A percentile compares a stretch with the other conserved stretches of the same genome.
Evolutionary conservation across 2,888 invertebrate genomes (phyloP).

Genomic region (Drosophila melanosoma): DNA sequence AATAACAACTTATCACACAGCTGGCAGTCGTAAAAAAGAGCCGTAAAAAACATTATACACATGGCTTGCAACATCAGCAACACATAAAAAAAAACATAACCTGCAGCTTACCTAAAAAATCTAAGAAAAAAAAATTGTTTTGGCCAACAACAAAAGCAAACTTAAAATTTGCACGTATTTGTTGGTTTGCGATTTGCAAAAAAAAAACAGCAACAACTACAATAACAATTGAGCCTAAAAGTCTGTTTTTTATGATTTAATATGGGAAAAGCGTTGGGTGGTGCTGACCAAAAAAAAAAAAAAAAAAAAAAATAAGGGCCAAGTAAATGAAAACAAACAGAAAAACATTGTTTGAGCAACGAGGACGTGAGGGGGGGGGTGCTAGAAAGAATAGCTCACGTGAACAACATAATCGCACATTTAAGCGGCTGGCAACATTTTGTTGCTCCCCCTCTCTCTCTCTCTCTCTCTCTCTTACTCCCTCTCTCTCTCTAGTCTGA

Average conservation of each 20-base stretch:
- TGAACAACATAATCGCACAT: conserved; percentile 65
- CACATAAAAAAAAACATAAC: conserved; percentile 35
- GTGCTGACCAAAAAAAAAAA: conserved; percentile 51
- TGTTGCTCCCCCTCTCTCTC: neutral
- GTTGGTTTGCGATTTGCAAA: conserved; percentile 29
- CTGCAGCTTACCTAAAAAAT: conserved; percentile 41
- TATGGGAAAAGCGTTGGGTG: conserved; percentile 70
- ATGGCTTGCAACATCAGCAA: conserved; percentile 65
- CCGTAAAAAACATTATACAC: conserved; percentile 50
- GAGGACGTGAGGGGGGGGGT: neutral
- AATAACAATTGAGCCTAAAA: conserved; percentile 49
- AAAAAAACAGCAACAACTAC: conserved; percentile 16
- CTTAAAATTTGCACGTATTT: conserved; percentile 37
- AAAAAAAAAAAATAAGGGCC: conserved; percentile 14
- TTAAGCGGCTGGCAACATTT: conserved; percentile 60
- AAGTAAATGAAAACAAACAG: conserved; percentile 27
- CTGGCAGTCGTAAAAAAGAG: conserved; percentile 56
- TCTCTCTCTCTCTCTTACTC: neutral
- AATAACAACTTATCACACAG: conserved; percentile 50
- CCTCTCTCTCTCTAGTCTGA: neutral
- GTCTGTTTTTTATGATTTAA: conserved; percentile 78
- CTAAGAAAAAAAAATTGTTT: conserved; percentile 19
- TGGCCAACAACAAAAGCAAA: conserved; percentile 27
- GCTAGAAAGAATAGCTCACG: conserved; percentile 34
- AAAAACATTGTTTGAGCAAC: conserved; percentile 25